phyloP scores from a whole-genome alignment of 2,113 vertebrate species.

The Synchiropus splendidus region DNA sequence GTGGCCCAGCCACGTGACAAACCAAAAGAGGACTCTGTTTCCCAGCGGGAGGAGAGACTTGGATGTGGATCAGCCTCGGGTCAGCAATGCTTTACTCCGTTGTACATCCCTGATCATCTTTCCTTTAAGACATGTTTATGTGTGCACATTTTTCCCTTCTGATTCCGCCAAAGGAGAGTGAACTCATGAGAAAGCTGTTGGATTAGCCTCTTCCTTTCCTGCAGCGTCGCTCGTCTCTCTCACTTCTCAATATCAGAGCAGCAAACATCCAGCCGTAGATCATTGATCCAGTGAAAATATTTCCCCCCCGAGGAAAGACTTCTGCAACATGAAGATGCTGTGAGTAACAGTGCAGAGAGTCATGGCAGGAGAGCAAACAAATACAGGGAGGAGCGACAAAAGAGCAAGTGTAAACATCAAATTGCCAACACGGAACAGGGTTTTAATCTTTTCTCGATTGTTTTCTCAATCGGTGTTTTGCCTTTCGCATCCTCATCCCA shows the following conservation, averaged over 20 bases:
- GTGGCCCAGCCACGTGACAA: constrained; percentile 57
- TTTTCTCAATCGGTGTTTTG: constrained; percentile 5
- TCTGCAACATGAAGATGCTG: constrained; percentile 12
- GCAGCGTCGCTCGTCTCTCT: constrained; percentile 1
- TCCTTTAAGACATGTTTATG: constrained; percentile 55
- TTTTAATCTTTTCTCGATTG: not conserved
- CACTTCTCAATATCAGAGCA: not conserved
- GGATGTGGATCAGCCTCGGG: constrained; percentile 39
- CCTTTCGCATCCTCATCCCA: constrained; percentile 10
- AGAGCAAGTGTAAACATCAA: too few species aligned
- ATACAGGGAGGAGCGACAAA: too few species aligned
- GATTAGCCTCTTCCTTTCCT: constrained; percentile 8
- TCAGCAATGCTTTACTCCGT: constrained; percentile 36
- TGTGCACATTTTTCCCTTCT: constrained; percentile 41
- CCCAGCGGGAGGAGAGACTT: constrained; percentile 47
- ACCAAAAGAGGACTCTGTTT: constrained; percentile 44
- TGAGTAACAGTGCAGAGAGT: constrained; percentile 9
- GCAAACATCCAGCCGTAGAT: constrained; percentile 7
- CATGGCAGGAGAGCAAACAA: constrained; percentile 24
- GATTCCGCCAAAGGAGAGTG: constrained; percentile 27
- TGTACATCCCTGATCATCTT: constrained; percentile 45
- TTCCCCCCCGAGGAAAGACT: not conserved
- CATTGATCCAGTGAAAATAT: constrained; percentile 3
- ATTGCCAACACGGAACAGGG: too few species aligned
- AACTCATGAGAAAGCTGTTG: constrained; percentile 39